phyloP scores from a whole-genome alignment of 2,113 vertebrate species.

The Cynocephalus volans region DNA sequence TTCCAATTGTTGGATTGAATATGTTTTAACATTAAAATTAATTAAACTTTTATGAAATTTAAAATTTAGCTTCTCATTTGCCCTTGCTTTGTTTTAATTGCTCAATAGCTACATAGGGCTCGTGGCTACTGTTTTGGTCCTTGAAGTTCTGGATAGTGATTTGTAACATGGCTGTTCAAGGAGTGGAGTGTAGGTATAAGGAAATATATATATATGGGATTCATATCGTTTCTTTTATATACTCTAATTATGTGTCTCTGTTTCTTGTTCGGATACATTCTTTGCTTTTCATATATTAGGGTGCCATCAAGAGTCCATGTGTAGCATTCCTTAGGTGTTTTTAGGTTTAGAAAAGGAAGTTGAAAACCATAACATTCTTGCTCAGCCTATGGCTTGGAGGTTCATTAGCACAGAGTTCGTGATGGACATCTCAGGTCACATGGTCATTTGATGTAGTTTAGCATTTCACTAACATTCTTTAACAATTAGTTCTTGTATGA shows the following conservation, averaged over 20 bases:
- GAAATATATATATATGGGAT: background rate
- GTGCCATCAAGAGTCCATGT: background rate
- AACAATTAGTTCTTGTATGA: background rate
- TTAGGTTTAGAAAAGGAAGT: background rate
- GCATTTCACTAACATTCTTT: background rate
- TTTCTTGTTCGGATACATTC: slow-evolving; percentile 17
- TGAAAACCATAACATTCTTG: slow-evolving; percentile 11
- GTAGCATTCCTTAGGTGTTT: slow-evolving; percentile 24
- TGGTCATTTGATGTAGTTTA: background rate
- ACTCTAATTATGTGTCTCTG: slow-evolving; percentile 15
- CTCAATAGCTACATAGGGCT: background rate
- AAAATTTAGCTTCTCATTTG: slow-evolving; percentile 28
- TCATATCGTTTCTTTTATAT: background rate
- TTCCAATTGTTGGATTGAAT: slow-evolving; percentile 9
- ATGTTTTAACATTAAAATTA: slow-evolving; percentile 42
- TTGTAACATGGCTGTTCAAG: background rate
- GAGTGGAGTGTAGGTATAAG: background rate
- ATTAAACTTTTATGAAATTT: slow-evolving; percentile 44
- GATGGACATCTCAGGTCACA: background rate
- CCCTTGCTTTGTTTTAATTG: background rate
- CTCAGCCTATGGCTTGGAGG: background rate
- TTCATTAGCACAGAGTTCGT: background rate
- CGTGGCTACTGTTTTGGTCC: background rate
- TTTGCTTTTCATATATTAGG: background rate
- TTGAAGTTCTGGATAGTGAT: background rate